phyloP scores from a whole-genome alignment of 2,888 invertebrate genomes.

The Pyrochroa serraticornis region DNA sequence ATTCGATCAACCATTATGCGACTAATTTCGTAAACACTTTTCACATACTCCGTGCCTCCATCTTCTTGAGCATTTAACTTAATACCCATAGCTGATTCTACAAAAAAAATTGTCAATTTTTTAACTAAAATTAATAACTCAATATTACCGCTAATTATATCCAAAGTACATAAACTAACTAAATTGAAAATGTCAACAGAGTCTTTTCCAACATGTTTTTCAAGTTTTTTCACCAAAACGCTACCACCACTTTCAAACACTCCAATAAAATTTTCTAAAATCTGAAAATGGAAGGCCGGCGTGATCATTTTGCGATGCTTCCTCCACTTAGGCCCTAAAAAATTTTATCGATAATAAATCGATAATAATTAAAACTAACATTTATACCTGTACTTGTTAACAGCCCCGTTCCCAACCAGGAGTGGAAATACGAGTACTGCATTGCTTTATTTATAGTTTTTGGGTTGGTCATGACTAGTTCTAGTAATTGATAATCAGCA shows the following conservation, averaged over 20 bases:
- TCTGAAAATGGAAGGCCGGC: constrained; percentile 78
- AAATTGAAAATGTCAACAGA: constrained; percentile 66
- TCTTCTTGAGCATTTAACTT: constrained; percentile 73
- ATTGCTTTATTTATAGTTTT: constrained; percentile 1
- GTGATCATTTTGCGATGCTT: constrained; percentile 72
- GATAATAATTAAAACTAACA: not conserved
- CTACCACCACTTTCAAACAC: constrained; percentile 69
- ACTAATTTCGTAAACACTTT: constrained; percentile 66
- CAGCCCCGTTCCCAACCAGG: constrained; percentile 11
- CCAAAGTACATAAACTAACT: constrained; percentile 65
- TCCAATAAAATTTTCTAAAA: constrained; percentile 71
- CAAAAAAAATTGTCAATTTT: constrained; percentile 8
- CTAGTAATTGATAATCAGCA: constrained; percentile 4
- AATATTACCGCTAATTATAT: constrained; percentile 65
- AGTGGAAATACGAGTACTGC: not conserved
- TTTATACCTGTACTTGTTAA: constrained; percentile 10
- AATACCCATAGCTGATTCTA: constrained; percentile 86
- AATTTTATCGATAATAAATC: not conserved
- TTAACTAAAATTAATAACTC: not conserved
- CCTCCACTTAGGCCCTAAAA: constrained; percentile 66
- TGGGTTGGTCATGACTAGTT: constrained; percentile 1
- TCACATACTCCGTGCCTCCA: constrained; percentile 72
- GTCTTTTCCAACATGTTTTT: constrained; percentile 49
- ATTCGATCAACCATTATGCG: constrained; percentile 42
- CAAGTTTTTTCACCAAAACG: constrained; percentile 63